Conservation (phyloP, 2,113 vertebrate genomes). For the Bubalus kerabau region DNA sequence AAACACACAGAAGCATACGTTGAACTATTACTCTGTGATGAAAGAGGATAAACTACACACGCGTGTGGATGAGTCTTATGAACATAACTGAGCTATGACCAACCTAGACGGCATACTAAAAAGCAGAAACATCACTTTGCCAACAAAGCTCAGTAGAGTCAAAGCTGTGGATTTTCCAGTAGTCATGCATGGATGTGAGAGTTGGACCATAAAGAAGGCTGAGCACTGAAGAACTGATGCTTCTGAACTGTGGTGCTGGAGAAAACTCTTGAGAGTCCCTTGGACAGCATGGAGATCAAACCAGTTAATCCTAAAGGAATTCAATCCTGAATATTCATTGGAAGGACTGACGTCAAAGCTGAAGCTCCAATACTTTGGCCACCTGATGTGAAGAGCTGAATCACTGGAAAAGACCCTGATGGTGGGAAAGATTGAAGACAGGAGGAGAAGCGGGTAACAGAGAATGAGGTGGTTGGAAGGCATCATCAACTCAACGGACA, state of each 20-base stretch:
- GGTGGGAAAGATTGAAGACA: neutral
- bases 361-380: neutral
- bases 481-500: neutral
- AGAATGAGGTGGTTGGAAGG: neutral
- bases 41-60: neutral
- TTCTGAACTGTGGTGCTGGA: neutral
- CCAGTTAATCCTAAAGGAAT: neutral
- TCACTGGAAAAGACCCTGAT: neutral
- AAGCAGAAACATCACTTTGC: neutral
- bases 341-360: neutral
- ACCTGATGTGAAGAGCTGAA: neutral
- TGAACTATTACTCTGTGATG: neutral
- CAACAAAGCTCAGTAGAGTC: neutral
- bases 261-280: neutral
- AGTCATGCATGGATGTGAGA: neutral
- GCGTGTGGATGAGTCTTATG: neutral
- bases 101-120: neutral
- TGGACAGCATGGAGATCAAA: neutral
- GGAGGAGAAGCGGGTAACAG: neutral
- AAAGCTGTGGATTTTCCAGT: neutral
- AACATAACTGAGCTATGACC: neutral
- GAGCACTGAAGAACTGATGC: neutral
- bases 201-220: neutral
- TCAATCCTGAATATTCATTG: neutral
- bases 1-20: neutral